A percentile compares a stretch with the other conserved stretches of the same genome.
These are phyloP conservation scores for Parnassius glacialis DNA, from an alignment of 2,888 invertebrate species.

Conservation along the genomic window DNA sequence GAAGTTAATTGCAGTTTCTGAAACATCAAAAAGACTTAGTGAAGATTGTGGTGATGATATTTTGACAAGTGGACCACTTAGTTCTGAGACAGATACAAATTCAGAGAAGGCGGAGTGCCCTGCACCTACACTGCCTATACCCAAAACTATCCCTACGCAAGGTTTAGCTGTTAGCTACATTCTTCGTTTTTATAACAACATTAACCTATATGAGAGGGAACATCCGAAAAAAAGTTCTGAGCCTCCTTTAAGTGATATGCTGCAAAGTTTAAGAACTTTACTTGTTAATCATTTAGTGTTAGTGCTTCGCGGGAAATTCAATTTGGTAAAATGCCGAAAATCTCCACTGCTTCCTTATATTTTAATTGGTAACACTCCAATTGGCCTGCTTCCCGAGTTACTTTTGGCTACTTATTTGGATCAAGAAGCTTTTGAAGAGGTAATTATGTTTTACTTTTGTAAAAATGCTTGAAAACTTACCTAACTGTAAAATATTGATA, in stretches of 20 bases:
- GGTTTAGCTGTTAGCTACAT: conserved; percentile 71
- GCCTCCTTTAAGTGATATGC: conserved; percentile 85
- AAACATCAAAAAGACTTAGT: conserved; percentile 67
- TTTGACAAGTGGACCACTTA: conserved; percentile 54
- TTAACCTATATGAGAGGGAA: conserved; percentile 86
- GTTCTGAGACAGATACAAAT: conserved; percentile 52
- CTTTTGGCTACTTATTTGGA: conserved; percentile 83
- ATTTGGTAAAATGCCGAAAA: conserved; percentile 72
- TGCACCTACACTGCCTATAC: conserved; percentile 66
- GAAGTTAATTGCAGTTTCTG: conserved; percentile 66
- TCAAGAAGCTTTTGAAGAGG: conserved; percentile 79
- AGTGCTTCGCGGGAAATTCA: conserved; percentile 77
- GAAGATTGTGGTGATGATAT: conserved; percentile 70
- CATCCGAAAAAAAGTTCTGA: conserved; percentile 88
- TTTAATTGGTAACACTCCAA: conserved; percentile 85
- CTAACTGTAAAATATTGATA: no score
- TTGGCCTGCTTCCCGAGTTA: conserved; percentile 87
- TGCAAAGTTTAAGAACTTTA: conserved; percentile 80
- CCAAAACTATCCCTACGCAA: conserved; percentile 65
- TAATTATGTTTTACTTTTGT: conserved; percentile 36
- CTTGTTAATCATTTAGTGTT: conserved; percentile 81
- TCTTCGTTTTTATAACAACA: conserved; percentile 83
- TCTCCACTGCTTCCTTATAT: conserved; percentile 86
- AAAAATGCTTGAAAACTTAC: background rate
- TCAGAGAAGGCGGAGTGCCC: conserved; percentile 66